A percentile compares a stretch with the other conserved stretches of the same genome.
These are phyloP conservation scores for Parazoanthus darwini DNA, from an alignment of 92 coral and sea anemone genomes.

Conservation along the genomic window DNA sequence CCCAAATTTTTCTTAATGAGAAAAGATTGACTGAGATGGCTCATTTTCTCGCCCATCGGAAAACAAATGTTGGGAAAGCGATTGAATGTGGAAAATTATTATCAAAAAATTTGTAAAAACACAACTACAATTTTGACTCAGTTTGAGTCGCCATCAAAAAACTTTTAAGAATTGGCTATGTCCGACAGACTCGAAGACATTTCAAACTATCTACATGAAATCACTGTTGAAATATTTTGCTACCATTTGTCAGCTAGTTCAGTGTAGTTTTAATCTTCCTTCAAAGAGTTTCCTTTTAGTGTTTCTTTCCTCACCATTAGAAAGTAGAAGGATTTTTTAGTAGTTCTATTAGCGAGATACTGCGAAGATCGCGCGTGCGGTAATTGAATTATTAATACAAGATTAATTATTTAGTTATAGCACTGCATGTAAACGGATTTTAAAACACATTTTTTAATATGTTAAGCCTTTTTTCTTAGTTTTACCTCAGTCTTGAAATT, in stretches of 20 bases:
- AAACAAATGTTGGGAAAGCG: too few relatives aligned
- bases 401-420: neutral
- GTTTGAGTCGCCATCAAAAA: neutral
- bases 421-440: neutral
- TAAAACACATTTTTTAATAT: neutral
- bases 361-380: neutral
- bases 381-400: neutral
- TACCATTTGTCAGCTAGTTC: too few relatives aligned
- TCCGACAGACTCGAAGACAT: too few relatives aligned
- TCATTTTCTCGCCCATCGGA: too few relatives aligned
- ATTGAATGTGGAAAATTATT: too few relatives aligned
- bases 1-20: too few relatives aligned
- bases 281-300: neutral
- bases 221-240: too few relatives aligned
- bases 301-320: neutral
- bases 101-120: too few relatives aligned
- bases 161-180: neutral
- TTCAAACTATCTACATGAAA: too few relatives aligned
- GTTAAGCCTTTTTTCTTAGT: neutral
- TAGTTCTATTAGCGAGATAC: neutral
- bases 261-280: neutral
- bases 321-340: neutral
- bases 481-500: neutral
- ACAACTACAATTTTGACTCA: neutral
- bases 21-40: too few relatives aligned